Evolutionary conservation across 1,140 invertebrate genomes (phyloP), one percentile per base, ranked within the genome.

Genomic region (Anastatus disparis): DNA sequence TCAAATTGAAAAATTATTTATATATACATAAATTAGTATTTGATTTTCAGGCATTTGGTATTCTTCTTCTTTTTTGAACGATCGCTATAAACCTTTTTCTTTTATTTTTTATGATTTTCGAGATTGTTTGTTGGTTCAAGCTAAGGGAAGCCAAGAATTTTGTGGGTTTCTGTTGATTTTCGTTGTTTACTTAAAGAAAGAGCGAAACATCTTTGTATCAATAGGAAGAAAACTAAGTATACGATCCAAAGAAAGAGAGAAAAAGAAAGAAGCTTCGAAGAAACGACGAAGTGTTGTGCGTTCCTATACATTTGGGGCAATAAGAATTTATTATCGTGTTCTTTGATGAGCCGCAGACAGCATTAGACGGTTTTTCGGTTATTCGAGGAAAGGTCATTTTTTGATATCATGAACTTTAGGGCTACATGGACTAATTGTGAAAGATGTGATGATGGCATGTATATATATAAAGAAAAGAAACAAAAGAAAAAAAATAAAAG

Each of bases 251-350:
- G n/a, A n/a, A n/a, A 46, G 44, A n/a, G 13, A 6, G 15, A 15
- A 24, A 26, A 53, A 17, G 4, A 20, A 17, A 58, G 15, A 29
- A 66, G 66, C 67, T 80, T 82, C 80, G 74, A 55, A 52, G 81
- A 81, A 81, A 75, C 67, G 72, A 72, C 68, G n/a, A n/a, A n/a
- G 10, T 10, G 4, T 35, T 35, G 31, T 68, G 70, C 50, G 71
- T 46, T 63, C 71, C 73, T 74, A 61, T 77, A 48, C 61, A 67
- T 56, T n/a, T n/a, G n/a, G n/a, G 73, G 76, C 78, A 82, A 84
- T 83, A 82, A 82, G 75, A 79, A 83, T 83, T 84, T 83, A 84
- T 84, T 82, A 78, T 76, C 73, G 62, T 72, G 71, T 76, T 75
- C 68, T 83, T 84, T 82, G 80, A 81, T 75, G 77, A 71, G 59